Percentiles rank a stretch among this genome's conserved stretches.
phyloP scores from a whole-genome alignment of 2,113 vertebrate species.

The Agelaius phoeniceus region DNA sequence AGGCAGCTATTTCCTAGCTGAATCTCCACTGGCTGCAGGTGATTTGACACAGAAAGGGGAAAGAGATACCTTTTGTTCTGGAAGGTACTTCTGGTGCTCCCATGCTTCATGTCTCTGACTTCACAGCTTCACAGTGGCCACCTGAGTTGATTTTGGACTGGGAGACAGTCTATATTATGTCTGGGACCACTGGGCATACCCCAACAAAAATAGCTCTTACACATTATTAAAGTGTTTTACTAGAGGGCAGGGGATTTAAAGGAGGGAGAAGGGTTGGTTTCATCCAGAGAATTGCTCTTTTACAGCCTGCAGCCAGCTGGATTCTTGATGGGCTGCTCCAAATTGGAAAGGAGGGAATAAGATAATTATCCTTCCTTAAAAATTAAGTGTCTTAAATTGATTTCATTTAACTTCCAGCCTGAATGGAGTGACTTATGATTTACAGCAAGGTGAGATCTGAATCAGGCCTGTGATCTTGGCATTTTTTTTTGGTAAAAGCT shows the following conservation, averaged over 20 bases:
- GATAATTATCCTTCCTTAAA: constrained; percentile 48
- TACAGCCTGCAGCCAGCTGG: constrained; percentile 45
- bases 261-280: constrained; percentile 44
- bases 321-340: constrained; percentile 26
- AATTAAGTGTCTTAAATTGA: constrained; percentile 34
- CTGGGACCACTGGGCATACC: constrained; percentile 67
- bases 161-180: constrained; percentile 67
- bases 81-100: constrained; percentile 20
- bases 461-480: background rate
- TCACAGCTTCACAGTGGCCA: constrained; percentile 51
- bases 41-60: background rate
- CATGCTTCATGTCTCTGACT: constrained; percentile 7
- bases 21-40: background rate
- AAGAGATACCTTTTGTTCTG: constrained; percentile 25
- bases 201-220: constrained; percentile 65
- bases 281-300: constrained; percentile 33
- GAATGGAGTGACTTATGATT: constrained; percentile 50
- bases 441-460: constrained; percentile 52
- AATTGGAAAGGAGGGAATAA: constrained; percentile 43
- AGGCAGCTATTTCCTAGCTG: background rate
- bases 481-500: background rate
- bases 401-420: constrained; percentile 20
- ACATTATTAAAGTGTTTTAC: constrained; percentile 61
- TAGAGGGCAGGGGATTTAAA: constrained; percentile 52
- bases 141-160: constrained; percentile 63